Base-by-base conservation (phyloP, 2,797 vertebrate genomes). In the Gymnoscopelus braueri region DNA sequence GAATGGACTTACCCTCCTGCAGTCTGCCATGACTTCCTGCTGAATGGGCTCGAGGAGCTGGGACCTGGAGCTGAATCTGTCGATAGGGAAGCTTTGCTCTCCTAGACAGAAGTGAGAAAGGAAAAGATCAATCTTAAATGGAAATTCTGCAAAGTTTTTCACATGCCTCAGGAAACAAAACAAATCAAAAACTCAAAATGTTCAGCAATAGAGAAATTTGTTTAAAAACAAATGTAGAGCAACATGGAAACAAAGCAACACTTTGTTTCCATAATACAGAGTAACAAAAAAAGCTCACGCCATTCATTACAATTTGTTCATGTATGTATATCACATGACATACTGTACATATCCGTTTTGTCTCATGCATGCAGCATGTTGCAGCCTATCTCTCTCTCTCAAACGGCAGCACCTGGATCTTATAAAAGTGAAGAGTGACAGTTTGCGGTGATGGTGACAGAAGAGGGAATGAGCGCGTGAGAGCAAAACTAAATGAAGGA, bases 331-430 rank as follows among this genome's bases (percentile, higher is more conserved):
- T 51, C n/a, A n/a, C n/a, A 13, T 51, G 50, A 15, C 12, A 51
- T 4, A 15, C 50, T 44, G 39, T 44, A 44, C 39, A 44, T 44
- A 76, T 2, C 35, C 13, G 10, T 50, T 65, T 65, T 71, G 69
- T 69, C 69, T 71, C 50, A 15, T 65, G 59, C 67, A 63, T 19
- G 0, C 23, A 60, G 51, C 73, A 55, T 53, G 51, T 76, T 78
- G 64, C 51, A 71, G 65, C 83, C 54, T 61, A 72, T 89, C 79
- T 84, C 76, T 72, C 72, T 79, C 76, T 72, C 72, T 79, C 82
- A 83, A 81, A 80, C 63, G 71, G 75, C 52, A 58, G 77, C 91
- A 92, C 87, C 90, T 93, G 91, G 91, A 88, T 90, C 79, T 71
- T 76, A 88, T 93, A 87, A 90, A 44, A 79, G 69, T 58, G 26